Base-by-base conservation (phyloP, 1,140 invertebrate genomes). In the Hyles vespertilio region DNA sequence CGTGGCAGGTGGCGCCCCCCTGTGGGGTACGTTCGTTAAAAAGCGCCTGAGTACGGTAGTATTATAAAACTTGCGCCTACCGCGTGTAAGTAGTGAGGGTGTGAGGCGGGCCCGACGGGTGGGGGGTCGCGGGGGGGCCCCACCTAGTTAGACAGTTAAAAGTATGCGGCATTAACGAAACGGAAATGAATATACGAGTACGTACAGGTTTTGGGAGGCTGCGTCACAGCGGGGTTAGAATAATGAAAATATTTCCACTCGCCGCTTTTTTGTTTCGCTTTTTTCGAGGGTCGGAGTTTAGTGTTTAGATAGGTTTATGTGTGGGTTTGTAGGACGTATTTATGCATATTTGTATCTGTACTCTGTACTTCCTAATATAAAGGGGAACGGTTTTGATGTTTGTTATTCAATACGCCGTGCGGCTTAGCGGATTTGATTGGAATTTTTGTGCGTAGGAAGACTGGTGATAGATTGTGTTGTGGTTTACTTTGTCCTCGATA, bases 1-100 rank as follows among this genome's bases (percentile, higher is more conserved):
- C 65, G 69, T 68, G 62, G 60, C 65, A 64, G 65, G 65, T 64
- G 64, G 61, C 56, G 6, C 66, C 53, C 66, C 62, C 56, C 50
- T 3, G 64, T 62, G 68, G 58, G 47, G 53, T 53, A 54, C 56
- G 64, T 61, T 70, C 66, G 68, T 70, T 70, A 70, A 85, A 87
- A 87, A 85, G 76, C 81, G 58, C 74, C 79, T 70, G 76, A 84
- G 80, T 84, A 84, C 84, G 80, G 36, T 85, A 84, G 80, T 86
- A 87, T 85, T 87, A 87, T 87, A 87, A 87, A 87, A 87, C 82
- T 87, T 85, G 84, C 76, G 84, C 84, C 84, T 87, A 85, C 83
- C 77, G 79, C 81, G 84, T 87, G 76, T 85, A 87, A 87, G 84
- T 87, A 87, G 84, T 87, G 73, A 65, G 58, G 69, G 70, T 55